Evolutionary conservation across 2,113 vertebrate genomes (phyloP).

Genomic region (Sorex fumeus): DNA sequence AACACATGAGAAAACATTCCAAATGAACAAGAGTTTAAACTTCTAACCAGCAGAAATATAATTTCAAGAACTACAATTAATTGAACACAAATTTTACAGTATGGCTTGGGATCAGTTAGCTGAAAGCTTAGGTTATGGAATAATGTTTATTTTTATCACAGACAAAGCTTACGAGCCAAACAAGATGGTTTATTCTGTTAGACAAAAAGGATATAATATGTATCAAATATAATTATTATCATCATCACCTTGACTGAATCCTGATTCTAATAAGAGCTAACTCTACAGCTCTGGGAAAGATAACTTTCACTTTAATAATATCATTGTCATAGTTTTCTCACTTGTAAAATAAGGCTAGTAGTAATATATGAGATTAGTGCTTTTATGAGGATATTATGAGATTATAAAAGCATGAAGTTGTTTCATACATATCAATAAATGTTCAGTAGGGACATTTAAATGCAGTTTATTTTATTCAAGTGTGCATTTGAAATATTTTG

Average conservation of each 20-base stretch:
- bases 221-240: conserved; percentile 3
- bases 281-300: not conserved
- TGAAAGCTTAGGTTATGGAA: not conserved
- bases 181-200: conserved; percentile 29
- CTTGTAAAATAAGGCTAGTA: conserved; percentile 10
- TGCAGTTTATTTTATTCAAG: not conserved
- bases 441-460: conserved; percentile 8
- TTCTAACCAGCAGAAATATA: not conserved
- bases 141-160: conserved; percentile 3
- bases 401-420: conserved; percentile 6
- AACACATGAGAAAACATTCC: conserved; percentile 20
- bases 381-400: conserved; percentile 27
- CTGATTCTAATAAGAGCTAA: not conserved
- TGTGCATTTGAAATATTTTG: conserved; percentile 14
- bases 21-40: not conserved
- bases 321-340: not conserved
- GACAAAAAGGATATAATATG: not conserved
- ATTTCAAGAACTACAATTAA: not conserved
- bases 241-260: not conserved
- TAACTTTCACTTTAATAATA: not conserved
- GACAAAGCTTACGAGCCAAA: not conserved
- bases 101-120: not conserved
- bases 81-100: not conserved
- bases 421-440: conserved; percentile 1
- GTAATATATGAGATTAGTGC: not conserved